These are phyloP conservation scores for Tanypteryx hageni DNA, from an alignment of 2,888 invertebrate genomes.

Conservation along the genomic window DNA sequence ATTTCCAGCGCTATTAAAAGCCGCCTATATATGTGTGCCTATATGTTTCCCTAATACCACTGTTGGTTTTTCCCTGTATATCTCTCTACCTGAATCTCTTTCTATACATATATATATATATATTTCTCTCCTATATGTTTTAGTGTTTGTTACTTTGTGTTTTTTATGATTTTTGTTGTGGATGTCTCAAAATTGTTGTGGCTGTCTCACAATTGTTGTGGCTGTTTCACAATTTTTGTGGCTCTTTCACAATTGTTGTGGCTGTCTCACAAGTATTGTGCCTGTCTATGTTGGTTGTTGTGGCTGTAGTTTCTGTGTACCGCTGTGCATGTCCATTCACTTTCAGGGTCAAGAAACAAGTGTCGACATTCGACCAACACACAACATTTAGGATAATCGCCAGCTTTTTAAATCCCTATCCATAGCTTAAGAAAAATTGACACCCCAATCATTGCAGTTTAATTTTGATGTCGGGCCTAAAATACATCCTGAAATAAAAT, in stretches of 20 bases:
- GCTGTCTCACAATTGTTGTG: conserved; percentile 7
- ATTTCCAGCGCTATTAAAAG: conserved; percentile 9
- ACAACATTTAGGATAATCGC: neutral
- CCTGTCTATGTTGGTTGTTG: neutral
- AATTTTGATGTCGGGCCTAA: too few relatives aligned
- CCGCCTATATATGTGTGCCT: conserved; percentile 45
- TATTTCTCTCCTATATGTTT: neutral
- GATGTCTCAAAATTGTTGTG: conserved; percentile 16
- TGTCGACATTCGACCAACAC: neutral
- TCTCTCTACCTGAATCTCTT: neutral
- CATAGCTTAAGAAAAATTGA: too few relatives aligned
- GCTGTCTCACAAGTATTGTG: neutral
- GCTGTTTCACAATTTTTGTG: neutral
- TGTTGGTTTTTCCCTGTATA: neutral
- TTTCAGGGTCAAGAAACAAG: neutral
- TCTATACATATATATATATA: too few relatives aligned
- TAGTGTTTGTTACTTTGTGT: neutral
- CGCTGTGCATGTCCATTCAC: conserved; percentile 2
- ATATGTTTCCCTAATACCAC: neutral
- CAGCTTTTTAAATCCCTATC: too few relatives aligned
- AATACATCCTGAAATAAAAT: too few relatives aligned
- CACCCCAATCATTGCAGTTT: too few relatives aligned
- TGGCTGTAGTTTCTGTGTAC: neutral
- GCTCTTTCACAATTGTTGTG: neutral
- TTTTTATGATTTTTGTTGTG: neutral